Conservation (phyloP, 2,113 vertebrate genomes). For the Odontophorus gujanensis region DNA sequence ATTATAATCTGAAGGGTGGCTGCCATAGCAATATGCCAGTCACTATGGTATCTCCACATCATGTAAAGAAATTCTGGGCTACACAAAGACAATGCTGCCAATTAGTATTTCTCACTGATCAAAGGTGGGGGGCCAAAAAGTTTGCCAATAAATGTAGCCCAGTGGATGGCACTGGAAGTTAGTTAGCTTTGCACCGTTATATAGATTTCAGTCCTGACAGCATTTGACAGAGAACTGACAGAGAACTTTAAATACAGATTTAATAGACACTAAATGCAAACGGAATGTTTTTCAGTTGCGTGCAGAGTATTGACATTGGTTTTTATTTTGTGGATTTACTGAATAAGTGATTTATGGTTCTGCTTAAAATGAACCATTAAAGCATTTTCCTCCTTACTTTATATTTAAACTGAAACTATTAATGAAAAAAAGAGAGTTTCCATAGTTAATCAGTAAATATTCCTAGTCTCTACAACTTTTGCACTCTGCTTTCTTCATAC, state of each 20-base stretch:
- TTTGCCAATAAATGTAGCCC: conserved; percentile 69
- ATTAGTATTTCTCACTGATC: conserved; percentile 57
- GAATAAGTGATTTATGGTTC: conserved; percentile 9
- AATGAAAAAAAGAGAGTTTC: conserved; percentile 4
- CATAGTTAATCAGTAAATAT: not conserved
- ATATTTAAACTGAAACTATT: conserved; percentile 5
- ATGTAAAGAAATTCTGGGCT: conserved; percentile 52
- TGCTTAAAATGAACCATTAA: not conserved
- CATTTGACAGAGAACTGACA: no score
- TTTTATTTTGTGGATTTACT: not conserved
- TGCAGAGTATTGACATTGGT: not conserved
- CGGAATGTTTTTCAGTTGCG: not conserved
- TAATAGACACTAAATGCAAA: not conserved
- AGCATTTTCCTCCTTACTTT: not conserved
- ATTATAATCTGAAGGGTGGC: conserved; percentile 49
- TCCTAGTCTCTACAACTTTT: not conserved
- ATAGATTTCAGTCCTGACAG: conserved; percentile 23
- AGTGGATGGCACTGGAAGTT: conserved; percentile 47
- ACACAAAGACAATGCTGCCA: conserved; percentile 52
- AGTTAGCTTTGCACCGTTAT: conserved; percentile 38
- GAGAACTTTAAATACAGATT: conserved; percentile 11
- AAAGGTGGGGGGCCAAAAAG: conserved; percentile 64
- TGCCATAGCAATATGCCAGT: conserved; percentile 60
- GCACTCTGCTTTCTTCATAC: not conserved
- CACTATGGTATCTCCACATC: conserved; percentile 38